A percentile compares a stretch with the other conserved stretches of the same genome.
Evolutionary conservation across 2,888 invertebrate genomes (phyloP).

Genomic region (Torymus tubicola): DNA sequence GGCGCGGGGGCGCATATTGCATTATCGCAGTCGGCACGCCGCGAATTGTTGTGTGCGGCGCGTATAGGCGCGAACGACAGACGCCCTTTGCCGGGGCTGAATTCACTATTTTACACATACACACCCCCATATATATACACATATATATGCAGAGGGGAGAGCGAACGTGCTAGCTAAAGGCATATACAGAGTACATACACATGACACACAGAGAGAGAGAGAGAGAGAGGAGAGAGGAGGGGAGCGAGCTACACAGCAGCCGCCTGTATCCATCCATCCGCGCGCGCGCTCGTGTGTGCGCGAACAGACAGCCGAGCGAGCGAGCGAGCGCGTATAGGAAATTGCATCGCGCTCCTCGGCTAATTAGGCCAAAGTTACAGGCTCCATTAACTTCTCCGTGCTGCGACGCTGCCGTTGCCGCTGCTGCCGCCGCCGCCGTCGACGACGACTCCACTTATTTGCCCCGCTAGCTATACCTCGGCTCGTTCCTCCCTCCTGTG

Average conservation of each 20-base stretch:
- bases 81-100: conserved; percentile 9
- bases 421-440: neutral
- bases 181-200: too few relatives aligned
- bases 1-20: conserved; percentile 9
- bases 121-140: neutral
- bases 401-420: neutral
- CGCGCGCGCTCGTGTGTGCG: neutral
- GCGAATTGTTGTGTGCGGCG: conserved; percentile 1
- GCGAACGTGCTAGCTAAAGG: too few relatives aligned
- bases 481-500: neutral
- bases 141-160: neutral
- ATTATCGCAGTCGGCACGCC: conserved; percentile 7
- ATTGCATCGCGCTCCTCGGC: conserved; percentile 26
- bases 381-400: conserved; percentile 32
- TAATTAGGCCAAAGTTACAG: conserved; percentile 45
- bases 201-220: neutral
- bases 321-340: neutral
- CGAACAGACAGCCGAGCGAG: neutral
- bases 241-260: too few relatives aligned
- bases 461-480: neutral
- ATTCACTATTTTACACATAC: conserved; percentile 14
- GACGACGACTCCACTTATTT: neutral
- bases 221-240: neutral
- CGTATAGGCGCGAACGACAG: conserved; percentile 4
- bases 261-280: too few relatives aligned